phyloP scores from a whole-genome alignment of 2,113 vertebrate genomes.

The Cephalopterus ornatus region DNA sequence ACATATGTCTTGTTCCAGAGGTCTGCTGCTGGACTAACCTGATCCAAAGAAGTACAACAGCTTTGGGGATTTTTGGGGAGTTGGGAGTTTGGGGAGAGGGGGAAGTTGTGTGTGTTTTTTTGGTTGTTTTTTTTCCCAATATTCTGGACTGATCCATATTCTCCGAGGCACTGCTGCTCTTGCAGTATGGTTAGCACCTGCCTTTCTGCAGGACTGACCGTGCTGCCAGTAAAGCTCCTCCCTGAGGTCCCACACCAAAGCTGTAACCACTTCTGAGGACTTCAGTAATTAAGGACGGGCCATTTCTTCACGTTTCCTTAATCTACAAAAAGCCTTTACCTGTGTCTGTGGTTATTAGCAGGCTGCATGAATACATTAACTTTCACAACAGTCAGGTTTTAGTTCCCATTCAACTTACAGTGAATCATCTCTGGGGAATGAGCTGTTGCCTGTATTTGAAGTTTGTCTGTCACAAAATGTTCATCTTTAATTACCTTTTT shows the following conservation, averaged over 20 bases:
- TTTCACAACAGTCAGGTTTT: neutral
- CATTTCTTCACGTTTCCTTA: neutral
- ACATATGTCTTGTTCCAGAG: neutral
- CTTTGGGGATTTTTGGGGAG: neutral
- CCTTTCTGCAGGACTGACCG: neutral
- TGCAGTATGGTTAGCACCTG: neutral
- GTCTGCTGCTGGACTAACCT: neutral
- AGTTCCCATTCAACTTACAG: neutral
- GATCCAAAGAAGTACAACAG: neutral
- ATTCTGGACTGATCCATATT: neutral
- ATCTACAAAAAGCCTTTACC: neutral
- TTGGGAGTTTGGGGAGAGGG: neutral
- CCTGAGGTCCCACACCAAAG: neutral
- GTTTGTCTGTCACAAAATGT: neutral
- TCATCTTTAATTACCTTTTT: neutral
- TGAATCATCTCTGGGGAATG: neutral
- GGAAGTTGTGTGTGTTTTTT: neutral
- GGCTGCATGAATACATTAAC: neutral
- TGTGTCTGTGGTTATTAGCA: neutral
- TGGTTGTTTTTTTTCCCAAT: neutral
- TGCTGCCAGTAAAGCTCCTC: neutral
- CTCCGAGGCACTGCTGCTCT: neutral
- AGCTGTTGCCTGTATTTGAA: neutral
- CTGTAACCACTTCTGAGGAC: neutral
- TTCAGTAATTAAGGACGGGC: neutral